Evolutionary conservation across 2,888 invertebrate species (phyloP), one percentile per base, ranked within the genome.

Genomic region (Dione juno): DNA sequence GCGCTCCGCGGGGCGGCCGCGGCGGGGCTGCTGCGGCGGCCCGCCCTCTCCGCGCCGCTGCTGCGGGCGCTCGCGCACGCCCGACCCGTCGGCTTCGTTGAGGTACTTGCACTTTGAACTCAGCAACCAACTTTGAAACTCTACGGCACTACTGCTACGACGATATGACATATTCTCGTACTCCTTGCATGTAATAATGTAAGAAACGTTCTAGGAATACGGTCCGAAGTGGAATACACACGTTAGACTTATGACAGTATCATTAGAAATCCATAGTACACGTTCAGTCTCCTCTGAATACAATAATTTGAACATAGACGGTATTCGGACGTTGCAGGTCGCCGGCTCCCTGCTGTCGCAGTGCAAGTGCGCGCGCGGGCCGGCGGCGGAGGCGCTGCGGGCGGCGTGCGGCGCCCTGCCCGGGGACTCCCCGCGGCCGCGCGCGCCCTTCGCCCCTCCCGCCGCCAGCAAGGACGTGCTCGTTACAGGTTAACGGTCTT

Each of bases 1-100:
- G 83, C 80, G 79, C 81, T 88, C 77, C 80, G 80, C 70, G 66
- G 68, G 14, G 66, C 43, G 63, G 16, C 41, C 66, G 57, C 41
- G 35, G 72, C 75, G 68, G 78, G 81, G 48, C 77, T 88, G 73
- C 76, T 80, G 79, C 81, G 82, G 1, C 75, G 80, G 8, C 79
- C 83, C 7, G 82, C 84, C 11, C 81, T 80, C 71, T 87, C 88
- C n/a, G 87, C 87, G 69, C 83, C 86, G 40, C 78, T 91, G 69
- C 79, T 90, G 73, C 79, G 89, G 3, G 84, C 88, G 48, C 81
- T 89, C 50, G 75, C 81, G 66, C 82, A 82, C 21, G 81, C 82
- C 16, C 70, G 61, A 14, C 72, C 71, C 52, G 65, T 68, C 41
- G 67, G 77, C 45, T 40, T 82, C 6, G 66, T 79, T 0, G 82